Base-by-base conservation (phyloP, 2,888 invertebrate species). In the Steinernema scapterisci region DNA sequence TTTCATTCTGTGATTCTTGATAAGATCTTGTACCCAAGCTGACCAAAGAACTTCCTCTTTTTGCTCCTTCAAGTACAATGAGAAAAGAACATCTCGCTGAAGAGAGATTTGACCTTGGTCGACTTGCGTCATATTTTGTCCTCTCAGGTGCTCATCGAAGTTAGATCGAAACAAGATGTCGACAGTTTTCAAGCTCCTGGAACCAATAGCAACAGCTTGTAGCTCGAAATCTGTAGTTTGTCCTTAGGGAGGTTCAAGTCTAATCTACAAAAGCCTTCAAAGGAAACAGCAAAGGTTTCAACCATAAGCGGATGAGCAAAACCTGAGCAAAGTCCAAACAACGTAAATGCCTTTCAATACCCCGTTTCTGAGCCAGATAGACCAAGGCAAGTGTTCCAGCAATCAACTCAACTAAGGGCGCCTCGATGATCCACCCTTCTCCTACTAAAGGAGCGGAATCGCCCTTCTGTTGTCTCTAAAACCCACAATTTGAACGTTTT, bases 361-460 rank as follows among this genome's bases (percentile, higher is more conserved):
- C 74, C 9, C 63, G 38, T 19, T 16, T 19, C 25, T 25, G 45
- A 38, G 52, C 52, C 44, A 72, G 44, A 25, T 25, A 45, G 19
- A 51, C 70, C 23, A 48, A 19, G 11, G 74, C 71, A 0, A 70
- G 19, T n/a, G 74, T 74, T 21, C 74, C 74, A 19, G 54, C 21
- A 23, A 74, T 38, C 21, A 52, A 25, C 0, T 71, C 74, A 21
- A 74, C 72, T 25, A 48, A 54, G n/a, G 72, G 54, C n/a, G 63
- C 74, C 11, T 71, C 45, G 9, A 74, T 70, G n/a, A 74, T 46
- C 74, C 74, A 74, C 1, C 74, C 72, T 25, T 74, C 54, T 5
- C 25, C 54, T 23, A 27, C 25, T 23, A n/a, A 27, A 21, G 2
- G 54, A 19, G 25, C 25, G 25, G 54, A 19, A 54, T 21, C 54